Evolutionary conservation across 1,140 invertebrate species (phyloP), one percentile per base, ranked within the genome.

Genomic region (Pachypsylla venusta): DNA sequence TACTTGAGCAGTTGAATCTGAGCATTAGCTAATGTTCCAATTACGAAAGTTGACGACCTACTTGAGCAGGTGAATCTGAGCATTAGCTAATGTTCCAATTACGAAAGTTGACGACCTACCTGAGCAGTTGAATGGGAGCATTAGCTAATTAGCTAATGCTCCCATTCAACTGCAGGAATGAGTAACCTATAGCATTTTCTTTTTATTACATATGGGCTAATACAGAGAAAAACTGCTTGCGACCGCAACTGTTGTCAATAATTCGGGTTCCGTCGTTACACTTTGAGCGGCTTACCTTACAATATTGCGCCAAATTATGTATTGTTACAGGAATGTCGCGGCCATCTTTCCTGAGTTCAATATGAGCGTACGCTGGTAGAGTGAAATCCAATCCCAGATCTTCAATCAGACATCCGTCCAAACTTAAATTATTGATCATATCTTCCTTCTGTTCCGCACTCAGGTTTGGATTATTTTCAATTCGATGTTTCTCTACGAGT

Each of bases 371-470:
- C 2, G 95, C 95, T 25, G 96, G 96, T 61, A 98, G 74, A 53
- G 93, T 88, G 70, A 98, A 98, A 72, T 96, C 92, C 53, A 99
- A 76, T 7, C 89, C 88, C 20, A 98, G 75, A 74, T 96, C 93
- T 64, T 86, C 80, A 63, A 98, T 85, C n/a, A 81, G 77, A 69
- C 89, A 96, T 7, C 90, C 89, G 74, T 97, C 92, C 67, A 96
- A 77, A 64, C 84, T 82, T 13, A 93, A 70, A 7, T 75, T 76
- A 64, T 89, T 87, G 66, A 93, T 78, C 72, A 4, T 4, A 7
- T 48, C 42, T 22, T 48, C 42, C n/a, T 48, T 48, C 42, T 48
- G n/a, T 22, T 4, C n/a, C 42, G 42, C 4, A 19, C 4, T 48
- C n/a, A 48, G 42, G 7, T n/a, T 19, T 3, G 42, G 42, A 48